Evolutionary conservation across 2,888 invertebrate genomes (phyloP).

Genomic region (Oithona nana): DNA sequence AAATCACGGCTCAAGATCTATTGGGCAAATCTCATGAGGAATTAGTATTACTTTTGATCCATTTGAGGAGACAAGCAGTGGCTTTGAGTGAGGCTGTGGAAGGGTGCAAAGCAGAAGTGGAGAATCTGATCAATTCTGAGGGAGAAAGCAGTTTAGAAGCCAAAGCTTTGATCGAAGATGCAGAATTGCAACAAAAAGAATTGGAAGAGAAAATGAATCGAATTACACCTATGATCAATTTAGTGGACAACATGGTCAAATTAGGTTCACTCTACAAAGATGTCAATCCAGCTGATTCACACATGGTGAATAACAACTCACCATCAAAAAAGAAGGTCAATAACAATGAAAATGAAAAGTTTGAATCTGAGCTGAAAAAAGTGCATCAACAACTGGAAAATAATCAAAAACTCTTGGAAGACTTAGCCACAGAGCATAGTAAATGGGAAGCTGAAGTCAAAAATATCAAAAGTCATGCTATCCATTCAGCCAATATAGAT

Average conservation of each 20-base stretch:
- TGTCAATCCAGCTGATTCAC: slow-evolving; percentile 17
- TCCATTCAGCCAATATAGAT: background rate
- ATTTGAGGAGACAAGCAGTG: slow-evolving; percentile 67
- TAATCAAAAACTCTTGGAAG: slow-evolving; percentile 56
- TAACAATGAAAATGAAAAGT: slow-evolving; percentile 42
- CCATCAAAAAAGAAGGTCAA: background rate
- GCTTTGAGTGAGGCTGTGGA: slow-evolving; percentile 69
- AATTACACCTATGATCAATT: slow-evolving; percentile 71
- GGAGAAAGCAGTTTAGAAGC: slow-evolving; percentile 12
- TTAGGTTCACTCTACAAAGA: slow-evolving; percentile 59
- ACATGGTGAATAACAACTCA: background rate
- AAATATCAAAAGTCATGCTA: background rate
- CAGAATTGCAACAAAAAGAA: slow-evolving; percentile 62
- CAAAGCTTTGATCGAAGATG: slow-evolving; percentile 39
- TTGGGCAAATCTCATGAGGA: slow-evolving; percentile 85
- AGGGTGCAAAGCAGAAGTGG: slow-evolving; percentile 65
- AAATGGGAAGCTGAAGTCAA: slow-evolving; percentile 8
- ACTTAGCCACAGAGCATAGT: background rate
- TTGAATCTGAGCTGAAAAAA: slow-evolving; percentile 58
- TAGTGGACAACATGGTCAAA: slow-evolving; percentile 90
- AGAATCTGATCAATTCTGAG: slow-evolving; percentile 30
- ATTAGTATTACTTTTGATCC: slow-evolving; percentile 72
- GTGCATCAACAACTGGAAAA: slow-evolving; percentile 69
- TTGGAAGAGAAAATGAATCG: slow-evolving; percentile 50
- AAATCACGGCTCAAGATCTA: slow-evolving; percentile 58